Evolutionary conservation across 2,797 vertebrate species (phyloP).

Genomic region (Aeoliscus strigatus): DNA sequence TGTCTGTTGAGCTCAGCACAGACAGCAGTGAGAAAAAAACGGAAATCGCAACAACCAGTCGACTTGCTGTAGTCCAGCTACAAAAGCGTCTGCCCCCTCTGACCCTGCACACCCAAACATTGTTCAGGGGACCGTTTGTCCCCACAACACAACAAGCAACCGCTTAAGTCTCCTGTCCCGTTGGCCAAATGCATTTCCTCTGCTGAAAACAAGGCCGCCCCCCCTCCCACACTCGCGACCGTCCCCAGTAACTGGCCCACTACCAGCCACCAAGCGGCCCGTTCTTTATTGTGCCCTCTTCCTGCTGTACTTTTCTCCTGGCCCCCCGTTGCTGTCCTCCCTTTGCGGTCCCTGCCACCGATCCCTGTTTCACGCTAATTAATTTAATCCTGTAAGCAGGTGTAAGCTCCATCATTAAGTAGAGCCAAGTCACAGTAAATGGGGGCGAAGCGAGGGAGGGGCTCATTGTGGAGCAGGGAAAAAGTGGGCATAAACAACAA

Average conservation of each 20-base stretch:
- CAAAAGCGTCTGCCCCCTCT: constrained; percentile 48
- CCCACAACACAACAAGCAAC: constrained; percentile 23
- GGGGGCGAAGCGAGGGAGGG: constrained; percentile 53
- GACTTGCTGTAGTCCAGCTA: constrained; percentile 19
- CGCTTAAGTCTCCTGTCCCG: constrained; percentile 18
- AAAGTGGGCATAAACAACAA: constrained; percentile 70
- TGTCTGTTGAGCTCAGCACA: background rate
- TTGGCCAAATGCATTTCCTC: constrained; percentile 50
- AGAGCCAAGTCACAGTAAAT: constrained; percentile 71
- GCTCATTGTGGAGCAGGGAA: constrained; percentile 62
- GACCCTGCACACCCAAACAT: constrained; percentile 60
- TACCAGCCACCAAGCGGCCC: constrained; percentile 34
- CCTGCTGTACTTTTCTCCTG: constrained; percentile 54
- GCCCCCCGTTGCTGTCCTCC: constrained; percentile 51
- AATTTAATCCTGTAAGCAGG: constrained; percentile 85
- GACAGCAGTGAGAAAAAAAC: background rate
- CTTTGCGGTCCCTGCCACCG: constrained; percentile 29
- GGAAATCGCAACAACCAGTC: constrained; percentile 10
- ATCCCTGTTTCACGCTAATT: constrained; percentile 80
- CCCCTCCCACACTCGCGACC: constrained; percentile 25
- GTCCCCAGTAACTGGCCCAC: constrained; percentile 43
- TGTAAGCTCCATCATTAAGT: constrained; percentile 79
- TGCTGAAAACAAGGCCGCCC: constrained; percentile 55
- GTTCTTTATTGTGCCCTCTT: constrained; percentile 53
- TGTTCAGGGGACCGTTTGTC: constrained; percentile 35